Base-by-base conservation (phyloP, 2,888 invertebrate species). In the Lasioglossum pauxillum region DNA sequence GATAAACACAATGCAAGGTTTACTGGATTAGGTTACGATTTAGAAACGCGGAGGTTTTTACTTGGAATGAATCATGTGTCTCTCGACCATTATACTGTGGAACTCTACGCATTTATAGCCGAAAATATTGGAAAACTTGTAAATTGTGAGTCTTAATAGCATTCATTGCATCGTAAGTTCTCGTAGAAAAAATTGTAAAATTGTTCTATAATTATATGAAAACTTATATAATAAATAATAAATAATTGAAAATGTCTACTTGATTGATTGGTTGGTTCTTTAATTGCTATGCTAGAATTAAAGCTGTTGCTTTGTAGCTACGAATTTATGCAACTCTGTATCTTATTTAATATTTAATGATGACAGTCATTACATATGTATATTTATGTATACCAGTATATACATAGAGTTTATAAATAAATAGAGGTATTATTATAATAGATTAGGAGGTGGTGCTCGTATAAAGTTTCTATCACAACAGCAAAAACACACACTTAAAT, bases 371-470 rank as follows among this genome's bases (percentile, higher is more conserved):
- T 38, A 31, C 64, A 64, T 27, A 27, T 31, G 38, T 49, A 49
- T 31, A 49, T 75, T n/a, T 35, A 31, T 67, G 38, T 41, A 64
- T 38, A 16, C 19, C 46, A 23, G n/a, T 31, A 19, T 49, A 69
- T 19, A 69, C 31, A 78, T 69, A 69, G 49, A 57, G 49, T 53
- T 67, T 73, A 73, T 53, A 31, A 44, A 83, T 27, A 57, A 74
- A 67, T 67, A 38, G 16, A 23, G 27, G 35, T 35, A 35, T 35
- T 35, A 35, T 35, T 35, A 5, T 35, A 5, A 5, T 35, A 75
- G 46, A 64, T 31, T 31, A 57, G 5, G 27, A 74, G 74, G 41
- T 27, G 46, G 73, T 44, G 7, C 8, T 69, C 69, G 16, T 35
- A 41, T 31, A n/a, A 64, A 19, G 31, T 31, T 31, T 64, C 19